Percentiles rank a stretch among this genome's conserved stretches.
Evolutionary conservation across 2,113 vertebrate species (phyloP).

Genomic region (Sylvietta virens): DNA sequence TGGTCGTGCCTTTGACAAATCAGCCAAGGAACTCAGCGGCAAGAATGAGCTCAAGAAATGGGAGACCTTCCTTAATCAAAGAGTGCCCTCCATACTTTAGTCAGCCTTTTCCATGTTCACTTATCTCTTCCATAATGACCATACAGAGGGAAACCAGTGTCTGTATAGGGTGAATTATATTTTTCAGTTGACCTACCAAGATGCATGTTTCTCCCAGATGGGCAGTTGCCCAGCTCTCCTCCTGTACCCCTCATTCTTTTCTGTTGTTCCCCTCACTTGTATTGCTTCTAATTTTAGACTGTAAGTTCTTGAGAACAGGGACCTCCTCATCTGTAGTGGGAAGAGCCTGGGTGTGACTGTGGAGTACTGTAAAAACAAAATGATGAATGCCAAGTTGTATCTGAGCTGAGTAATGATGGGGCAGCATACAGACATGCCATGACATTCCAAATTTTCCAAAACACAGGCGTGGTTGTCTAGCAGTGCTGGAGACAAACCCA

Average conservation of each 20-base stretch:
- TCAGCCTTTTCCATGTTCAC: background rate
- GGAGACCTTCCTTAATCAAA: background rate
- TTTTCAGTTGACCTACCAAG: background rate
- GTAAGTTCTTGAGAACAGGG: slow-evolving; percentile 54
- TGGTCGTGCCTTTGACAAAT: slow-evolving; percentile 9
- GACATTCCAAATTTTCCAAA: background rate
- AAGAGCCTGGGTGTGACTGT: background rate
- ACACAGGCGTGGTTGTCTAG: background rate
- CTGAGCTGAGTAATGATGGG: background rate
- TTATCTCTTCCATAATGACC: background rate
- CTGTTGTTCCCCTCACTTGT: background rate
- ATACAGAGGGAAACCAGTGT: background rate
- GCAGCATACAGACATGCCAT: background rate
- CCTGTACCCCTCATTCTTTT: background rate
- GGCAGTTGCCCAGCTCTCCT: background rate
- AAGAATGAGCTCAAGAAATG: slow-evolving; percentile 31
- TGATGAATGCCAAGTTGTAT: background rate
- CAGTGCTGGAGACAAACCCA: background rate
- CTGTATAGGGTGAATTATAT: background rate
- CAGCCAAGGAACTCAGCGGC: background rate
- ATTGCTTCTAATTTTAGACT: slow-evolving; percentile 10
- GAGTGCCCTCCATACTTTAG: background rate
- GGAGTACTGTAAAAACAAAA: background rate
- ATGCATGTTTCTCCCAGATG: background rate
- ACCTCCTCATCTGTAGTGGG: background rate